Evolutionary conservation across 1,140 invertebrate species (phyloP), one percentile per base, ranked within the genome.

Genomic region (Metopolophium dirhodum): DNA sequence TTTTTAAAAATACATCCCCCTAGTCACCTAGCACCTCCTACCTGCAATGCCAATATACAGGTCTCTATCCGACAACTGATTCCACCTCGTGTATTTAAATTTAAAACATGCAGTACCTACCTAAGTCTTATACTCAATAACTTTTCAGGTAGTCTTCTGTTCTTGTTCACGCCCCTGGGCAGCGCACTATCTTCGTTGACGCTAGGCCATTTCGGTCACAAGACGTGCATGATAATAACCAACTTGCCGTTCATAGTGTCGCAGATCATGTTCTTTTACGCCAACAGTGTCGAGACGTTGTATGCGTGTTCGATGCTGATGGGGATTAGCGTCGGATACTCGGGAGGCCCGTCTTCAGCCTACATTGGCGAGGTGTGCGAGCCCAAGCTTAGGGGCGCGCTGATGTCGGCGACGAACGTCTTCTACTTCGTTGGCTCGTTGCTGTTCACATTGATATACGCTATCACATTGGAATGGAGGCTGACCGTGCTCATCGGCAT

Each of bases 351-450:
- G 6, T 95, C 96, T 49, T 95, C 95, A 77, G 95, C 95, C 9
- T 96, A 96, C 93, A 95, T 96, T 11, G 95, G 95, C 8, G 96
- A 96, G 95, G 95, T 96, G 14, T 95, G 95, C 95, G 96, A 95
- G 95, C 94, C 91, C 89, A 57, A 90, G 22, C 68, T 94, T 8
- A 86, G 94, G n/a, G 94, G 94, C 26, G 22, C 93, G 7, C n/a
- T 94, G 23, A 94, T 86, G 51, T 93, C 93, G 8, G 94, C n/a
- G 1, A 54, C 93, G 3, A 93, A 93, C 37, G 85, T 91, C 2
- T 86, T 90, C 57, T 94, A 47, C 30, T 91, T 51, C 37, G 68
- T 94, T 8, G 94, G 94, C 7, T 93, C 93, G 9, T 30, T 94
- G 3, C 9, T 92, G 3, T 77, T 91, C 14, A 61, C 90, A 7